Conservation (phyloP, 2,113 vertebrate species). For the Scolopax mira region DNA sequence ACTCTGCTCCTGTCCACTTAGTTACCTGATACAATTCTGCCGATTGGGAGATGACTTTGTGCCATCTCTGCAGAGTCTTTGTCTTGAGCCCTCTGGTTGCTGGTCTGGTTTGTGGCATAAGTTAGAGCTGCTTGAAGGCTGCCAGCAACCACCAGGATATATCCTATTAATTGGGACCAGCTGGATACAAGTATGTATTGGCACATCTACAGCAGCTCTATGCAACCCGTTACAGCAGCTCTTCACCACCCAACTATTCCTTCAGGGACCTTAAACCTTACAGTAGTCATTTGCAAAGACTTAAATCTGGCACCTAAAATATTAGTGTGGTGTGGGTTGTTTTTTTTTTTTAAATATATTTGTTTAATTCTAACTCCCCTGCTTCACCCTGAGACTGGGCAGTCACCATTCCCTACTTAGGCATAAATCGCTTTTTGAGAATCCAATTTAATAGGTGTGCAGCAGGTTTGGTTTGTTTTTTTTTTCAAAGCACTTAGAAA, state of each 20-base stretch:
- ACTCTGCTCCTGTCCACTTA: background rate
- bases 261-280: background rate
- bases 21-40: background rate
- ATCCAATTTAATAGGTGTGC: background rate
- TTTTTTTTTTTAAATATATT: background rate
- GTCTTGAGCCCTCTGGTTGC: background rate
- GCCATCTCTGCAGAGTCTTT: background rate
- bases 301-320: background rate
- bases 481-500: background rate
- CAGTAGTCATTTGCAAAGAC: background rate
- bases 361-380: background rate
- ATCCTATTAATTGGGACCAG: background rate
- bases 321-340: background rate
- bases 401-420: background rate
- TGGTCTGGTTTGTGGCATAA: background rate
- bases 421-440: background rate
- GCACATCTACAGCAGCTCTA: background rate
- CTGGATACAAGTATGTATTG: background rate
- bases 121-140: background rate
- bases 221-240: background rate
- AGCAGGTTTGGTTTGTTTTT: background rate
- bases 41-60: background rate
- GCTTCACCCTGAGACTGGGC: background rate
- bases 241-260: background rate
- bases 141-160: background rate